Evolutionary conservation across 2,888 invertebrate species (phyloP), one percentile per base, ranked within the genome.

Genomic region (Meiosimyza platycephala): DNA sequence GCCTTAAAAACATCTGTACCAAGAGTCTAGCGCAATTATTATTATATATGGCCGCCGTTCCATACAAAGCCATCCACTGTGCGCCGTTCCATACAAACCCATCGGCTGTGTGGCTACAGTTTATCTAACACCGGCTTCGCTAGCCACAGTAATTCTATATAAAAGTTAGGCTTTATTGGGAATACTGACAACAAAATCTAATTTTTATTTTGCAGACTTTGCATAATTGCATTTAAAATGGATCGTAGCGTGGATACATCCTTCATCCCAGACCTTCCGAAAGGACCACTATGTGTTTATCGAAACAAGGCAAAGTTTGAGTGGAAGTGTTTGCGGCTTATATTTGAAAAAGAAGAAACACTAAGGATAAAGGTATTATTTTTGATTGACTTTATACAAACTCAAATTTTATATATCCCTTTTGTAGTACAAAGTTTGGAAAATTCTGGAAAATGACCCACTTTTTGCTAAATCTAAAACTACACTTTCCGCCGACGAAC

Each of bases 291-390:
- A 77, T 94, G 94, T 83, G 87, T 82, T 1, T 97, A 94, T 85
- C 91, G 97, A 78, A 92, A 91, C 78, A 90, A 90, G 77, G 93
- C 95, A 1, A 91, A 92, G 16, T 97, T 97, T 82, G 91, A 95
- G 84, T 97, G 96, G 95, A 96, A 95, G 86, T 90, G 91, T 76
- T 89, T 98, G 86, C 93, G 93, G 83, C 83, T 94, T 59, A 90
- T 94, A 70, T 88, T 97, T 74, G 95, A 96, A 84, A 94, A 93
- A 77, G 92, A 93, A 81, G 92, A 94, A 66, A 88, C 91, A 75
- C 86, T 96, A 50, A 90, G 91, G 84, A 90, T 93, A 74, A 95
- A 96, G 92, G 97, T 96, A 86, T 87, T 85, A 78, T 0, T 4
- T 72, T 28, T 55, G 48, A 12, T 28, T 18, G 12, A 13, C 16